These are phyloP conservation scores for Acanthosepion esculentum DNA, from an alignment of 2,888 invertebrate species.

Conservation along the genomic window DNA sequence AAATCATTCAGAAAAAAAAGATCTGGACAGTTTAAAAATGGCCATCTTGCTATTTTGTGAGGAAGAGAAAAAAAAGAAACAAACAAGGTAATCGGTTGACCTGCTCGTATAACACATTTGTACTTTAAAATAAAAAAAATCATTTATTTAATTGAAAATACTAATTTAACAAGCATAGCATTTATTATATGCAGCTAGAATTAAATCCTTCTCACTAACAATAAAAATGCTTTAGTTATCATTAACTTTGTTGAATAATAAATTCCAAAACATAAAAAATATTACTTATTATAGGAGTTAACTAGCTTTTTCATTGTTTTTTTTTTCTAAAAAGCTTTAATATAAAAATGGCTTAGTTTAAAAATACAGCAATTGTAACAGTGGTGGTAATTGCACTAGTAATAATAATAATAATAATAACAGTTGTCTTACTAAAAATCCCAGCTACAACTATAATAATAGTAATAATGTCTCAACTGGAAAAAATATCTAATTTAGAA, in stretches of 20 bases:
- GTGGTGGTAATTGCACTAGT: background rate
- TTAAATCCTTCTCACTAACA: background rate
- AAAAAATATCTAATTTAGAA: too few species aligned
- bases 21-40: background rate
- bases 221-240: background rate
- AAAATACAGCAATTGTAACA: background rate
- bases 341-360: background rate
- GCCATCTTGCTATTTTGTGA: background rate
- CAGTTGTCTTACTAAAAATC: too few species aligned
- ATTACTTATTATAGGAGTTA: too few species aligned
- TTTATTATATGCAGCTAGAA: too few species aligned
- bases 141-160: background rate
- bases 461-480: too few species aligned
- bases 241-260: background rate
- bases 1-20: too few species aligned
- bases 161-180: too few species aligned
- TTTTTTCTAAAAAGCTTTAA: background rate
- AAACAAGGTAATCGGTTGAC: background rate
- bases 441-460: too few species aligned
- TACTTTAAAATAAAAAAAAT: background rate
- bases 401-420: too few species aligned
- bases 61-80: background rate
- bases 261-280: background rate
- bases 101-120: background rate
- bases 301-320: background rate